Base-by-base conservation (phyloP, 2,888 invertebrate genomes). In the Himalopsyche anomala region DNA sequence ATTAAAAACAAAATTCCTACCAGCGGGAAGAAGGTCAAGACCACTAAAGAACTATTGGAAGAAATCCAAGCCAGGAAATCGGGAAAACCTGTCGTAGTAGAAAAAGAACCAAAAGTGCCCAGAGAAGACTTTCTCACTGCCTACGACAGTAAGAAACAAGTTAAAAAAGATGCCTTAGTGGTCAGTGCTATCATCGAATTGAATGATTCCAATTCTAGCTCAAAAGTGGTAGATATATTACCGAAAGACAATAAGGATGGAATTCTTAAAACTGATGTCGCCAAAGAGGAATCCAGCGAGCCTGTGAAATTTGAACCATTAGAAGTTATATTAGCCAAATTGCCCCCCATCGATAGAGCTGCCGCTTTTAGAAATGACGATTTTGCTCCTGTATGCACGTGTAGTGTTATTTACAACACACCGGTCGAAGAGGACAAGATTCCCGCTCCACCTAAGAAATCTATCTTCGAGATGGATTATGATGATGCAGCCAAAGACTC, bases 41-140 rank as follows among this genome's bases (percentile, higher is more conserved):
- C 96, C 42, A 98, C 97, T 0, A 95, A 96, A 90, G 97, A 98
- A 91, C 92, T 98, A 85, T 92, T 97, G 87, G 96, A 96, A 84
- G 96, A 96, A 91, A 93, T 97, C 89, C 95, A 96, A 91, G 94
- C 94, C 56, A 94, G 94, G 45, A 88, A 87, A 84, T 83, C 87
- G 3, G 88, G 88, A n/a, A 87, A 86, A 80, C 83, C 87, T 17
- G 69, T 80, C 2, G 54, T 81, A 9, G 42, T 83, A 4, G 83
- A 82, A 12, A 83, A 87, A 15, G 87, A 87, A 62, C 79, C 74
- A 12, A 36, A 80, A 11, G 69, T 81, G 51, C 87, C 87, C 36
- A 88, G 85, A 62, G 87, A 88, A 80, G 88, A 88, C 83, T 88
- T 88, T 80, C 84, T 88, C 45, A 88, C 88, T 4, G 85, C 87